Evolutionary conservation across 2,797 vertebrate species (phyloP).

Genomic region (Macrochelys suwanniensis): DNA sequence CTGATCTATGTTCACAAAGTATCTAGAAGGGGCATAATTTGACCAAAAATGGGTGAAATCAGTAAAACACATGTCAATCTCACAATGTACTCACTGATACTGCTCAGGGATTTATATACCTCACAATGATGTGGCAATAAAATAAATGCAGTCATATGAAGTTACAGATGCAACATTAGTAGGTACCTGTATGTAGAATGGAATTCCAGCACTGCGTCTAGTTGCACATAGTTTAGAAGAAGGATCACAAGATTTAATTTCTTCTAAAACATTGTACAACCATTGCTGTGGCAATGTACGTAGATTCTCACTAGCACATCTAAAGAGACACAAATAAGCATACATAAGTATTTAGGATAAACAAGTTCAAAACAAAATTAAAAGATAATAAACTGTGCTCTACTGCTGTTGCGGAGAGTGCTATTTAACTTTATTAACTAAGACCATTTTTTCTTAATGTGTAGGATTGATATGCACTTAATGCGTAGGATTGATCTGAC

Average conservation of each 20-base stretch:
- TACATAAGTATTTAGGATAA: background rate
- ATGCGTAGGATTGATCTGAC: background rate
- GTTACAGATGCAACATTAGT: background rate
- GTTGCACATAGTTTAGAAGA: conserved; percentile 95
- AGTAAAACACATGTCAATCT: background rate
- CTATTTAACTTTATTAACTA: background rate
- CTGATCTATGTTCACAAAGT: background rate
- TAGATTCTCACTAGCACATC: conserved; percentile 86
- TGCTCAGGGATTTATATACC: background rate
- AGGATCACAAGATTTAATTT: conserved; percentile 92
- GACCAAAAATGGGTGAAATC: background rate
- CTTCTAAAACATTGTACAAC: conserved; percentile 88
- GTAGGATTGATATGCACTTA: background rate
- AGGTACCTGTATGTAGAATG: conserved; percentile 96
- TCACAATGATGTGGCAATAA: background rate
- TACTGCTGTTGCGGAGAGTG: background rate
- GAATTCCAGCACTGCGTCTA: conserved; percentile 95
- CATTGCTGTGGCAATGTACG: conserved; percentile 90
- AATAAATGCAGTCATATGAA: background rate
- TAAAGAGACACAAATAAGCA: conserved; percentile 66
- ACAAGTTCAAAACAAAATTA: conserved; percentile 20
- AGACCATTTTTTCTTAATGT: background rate
- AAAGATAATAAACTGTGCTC: conserved; percentile 3
- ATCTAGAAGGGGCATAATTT: background rate
- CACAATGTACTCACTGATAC: rapidly evolving